Evolutionary conservation across 2,113 vertebrate species (phyloP).

Genomic region (Vimba vimba): DNA sequence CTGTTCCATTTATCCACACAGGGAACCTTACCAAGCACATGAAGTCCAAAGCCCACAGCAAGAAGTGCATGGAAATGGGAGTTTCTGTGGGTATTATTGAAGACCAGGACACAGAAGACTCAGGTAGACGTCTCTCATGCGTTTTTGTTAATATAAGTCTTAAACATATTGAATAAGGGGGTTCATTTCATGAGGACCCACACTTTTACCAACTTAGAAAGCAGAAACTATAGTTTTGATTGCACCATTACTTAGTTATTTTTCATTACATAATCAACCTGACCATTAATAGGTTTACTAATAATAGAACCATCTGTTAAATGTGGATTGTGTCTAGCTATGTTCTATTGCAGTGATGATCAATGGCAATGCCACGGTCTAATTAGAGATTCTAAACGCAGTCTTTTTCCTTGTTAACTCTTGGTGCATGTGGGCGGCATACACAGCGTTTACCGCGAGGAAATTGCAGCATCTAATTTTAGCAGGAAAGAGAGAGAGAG

Average conservation of each 20-base stretch:
- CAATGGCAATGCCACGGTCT: slow-evolving; percentile 67
- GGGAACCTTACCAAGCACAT: slow-evolving; percentile 99
- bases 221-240: slow-evolving; percentile 37
- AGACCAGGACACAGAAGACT: slow-evolving; percentile 94
- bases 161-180: not conserved
- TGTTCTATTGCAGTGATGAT: slow-evolving; percentile 65
- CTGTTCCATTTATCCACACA: slow-evolving; percentile 63
- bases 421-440: slow-evolving; percentile 73
- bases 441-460: slow-evolving; percentile 72
- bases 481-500: slow-evolving; percentile 55
- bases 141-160: not conserved
- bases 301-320: slow-evolving; percentile 53
- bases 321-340: slow-evolving; percentile 53
- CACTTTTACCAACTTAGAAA: slow-evolving; percentile 10
- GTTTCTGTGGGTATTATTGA: slow-evolving; percentile 86
- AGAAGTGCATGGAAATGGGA: slow-evolving; percentile 98
- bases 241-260: slow-evolving; percentile 18
- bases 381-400: slow-evolving; percentile 76
- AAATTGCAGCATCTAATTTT: slow-evolving; percentile 80
- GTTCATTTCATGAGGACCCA: not conserved
- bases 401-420: slow-evolving; percentile 73
- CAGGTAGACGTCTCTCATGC: slow-evolving; percentile 76
- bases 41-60: slow-evolving; percentile 99
- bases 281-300: slow-evolving; percentile 56
- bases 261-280: slow-evolving; percentile 42